Evolutionary conservation across 2,888 invertebrate genomes (phyloP).

Genomic region (Philonicus albiceps): DNA sequence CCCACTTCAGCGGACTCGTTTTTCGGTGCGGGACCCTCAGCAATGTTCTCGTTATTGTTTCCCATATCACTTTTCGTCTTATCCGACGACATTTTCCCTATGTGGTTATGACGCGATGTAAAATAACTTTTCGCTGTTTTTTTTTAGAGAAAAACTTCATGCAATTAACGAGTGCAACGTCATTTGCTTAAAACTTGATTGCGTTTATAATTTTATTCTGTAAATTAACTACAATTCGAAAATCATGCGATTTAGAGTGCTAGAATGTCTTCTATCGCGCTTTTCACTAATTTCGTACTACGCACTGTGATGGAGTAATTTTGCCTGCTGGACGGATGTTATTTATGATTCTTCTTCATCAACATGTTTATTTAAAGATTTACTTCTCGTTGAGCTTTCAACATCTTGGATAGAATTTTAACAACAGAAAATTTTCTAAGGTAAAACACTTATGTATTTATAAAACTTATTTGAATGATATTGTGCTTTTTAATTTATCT

Average conservation of each 20-base stretch:
- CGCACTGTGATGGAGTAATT: not conserved
- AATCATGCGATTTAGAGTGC: not conserved
- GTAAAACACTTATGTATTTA: not conserved
- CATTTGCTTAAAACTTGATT: not conserved
- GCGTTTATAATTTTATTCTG: not conserved
- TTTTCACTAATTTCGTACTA: not conserved
- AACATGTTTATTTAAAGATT: not conserved
- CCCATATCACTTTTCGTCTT: not conserved
- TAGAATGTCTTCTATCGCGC: not conserved
- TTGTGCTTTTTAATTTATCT: not conserved
- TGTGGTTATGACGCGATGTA: not conserved
- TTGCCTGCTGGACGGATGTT: not conserved
- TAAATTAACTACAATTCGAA: not conserved
- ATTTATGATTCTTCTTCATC: not conserved
- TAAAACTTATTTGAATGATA: not conserved
- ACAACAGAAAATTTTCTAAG: not conserved
- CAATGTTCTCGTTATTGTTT: not conserved
- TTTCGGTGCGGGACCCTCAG: not conserved
- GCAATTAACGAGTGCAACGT: not conserved
- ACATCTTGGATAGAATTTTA: not conserved
- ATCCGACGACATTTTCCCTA: conserved; percentile 40
- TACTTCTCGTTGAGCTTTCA: not conserved
- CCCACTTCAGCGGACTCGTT: not conserved
- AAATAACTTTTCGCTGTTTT: not conserved
- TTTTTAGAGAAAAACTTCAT: not conserved